Percentiles rank a stretch among this genome's conserved stretches.
Evolutionary conservation across 2,888 invertebrate genomes (phyloP).

Genomic region (Oscheius sp.): DNA sequence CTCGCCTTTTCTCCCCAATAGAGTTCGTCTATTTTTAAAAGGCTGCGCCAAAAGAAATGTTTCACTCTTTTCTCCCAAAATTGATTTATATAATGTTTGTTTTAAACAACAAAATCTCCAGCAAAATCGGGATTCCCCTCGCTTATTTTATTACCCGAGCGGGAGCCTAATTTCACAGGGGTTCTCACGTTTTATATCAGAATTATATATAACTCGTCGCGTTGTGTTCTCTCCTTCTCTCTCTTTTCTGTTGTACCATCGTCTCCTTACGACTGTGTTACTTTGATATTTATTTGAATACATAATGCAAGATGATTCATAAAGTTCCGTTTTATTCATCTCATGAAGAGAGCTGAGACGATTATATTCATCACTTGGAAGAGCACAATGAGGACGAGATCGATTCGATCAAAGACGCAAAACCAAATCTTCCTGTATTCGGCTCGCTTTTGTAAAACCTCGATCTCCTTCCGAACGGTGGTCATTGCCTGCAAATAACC

Average conservation of each 20-base stretch:
- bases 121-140: background rate
- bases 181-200: too few relatives aligned
- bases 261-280: too few relatives aligned
- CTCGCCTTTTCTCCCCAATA: too few relatives aligned
- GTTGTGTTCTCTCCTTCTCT: too few relatives aligned
- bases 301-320: too few relatives aligned
- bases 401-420: constrained; percentile 30
- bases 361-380: constrained; percentile 30
- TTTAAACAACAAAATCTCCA: constrained; percentile 6
- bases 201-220: too few relatives aligned
- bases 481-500: constrained; percentile 24
- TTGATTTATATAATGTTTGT: background rate
- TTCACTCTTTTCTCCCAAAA: too few relatives aligned
- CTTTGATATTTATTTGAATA: too few relatives aligned
- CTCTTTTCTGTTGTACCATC: background rate
- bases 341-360: constrained; percentile 32
- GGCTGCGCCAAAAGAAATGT: too few relatives aligned
- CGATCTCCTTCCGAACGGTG: constrained; percentile 17
- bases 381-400: constrained; percentile 13
- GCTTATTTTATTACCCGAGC: background rate
- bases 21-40: too few relatives aligned
- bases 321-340: constrained; percentile 23
- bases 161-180: too few relatives aligned
- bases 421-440: constrained; percentile 15
- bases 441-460: background rate